phyloP scores from a whole-genome alignment of 2,888 invertebrate genomes.

The Anthophora plumipes region DNA sequence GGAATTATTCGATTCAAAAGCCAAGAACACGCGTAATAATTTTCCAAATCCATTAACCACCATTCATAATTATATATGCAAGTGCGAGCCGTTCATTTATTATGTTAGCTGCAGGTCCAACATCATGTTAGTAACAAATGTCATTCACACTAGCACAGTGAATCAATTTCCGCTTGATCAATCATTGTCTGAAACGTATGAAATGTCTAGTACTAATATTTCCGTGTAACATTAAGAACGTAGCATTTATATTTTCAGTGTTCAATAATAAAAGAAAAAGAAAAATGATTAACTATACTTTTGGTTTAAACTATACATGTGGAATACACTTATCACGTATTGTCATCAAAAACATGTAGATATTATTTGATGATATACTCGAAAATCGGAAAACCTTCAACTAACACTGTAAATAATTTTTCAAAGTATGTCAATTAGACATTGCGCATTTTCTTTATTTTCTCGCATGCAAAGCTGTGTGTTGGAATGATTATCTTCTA shows the following conservation, averaged over 20 bases:
- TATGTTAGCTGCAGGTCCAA: conserved; percentile 6
- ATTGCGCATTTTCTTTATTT: background rate
- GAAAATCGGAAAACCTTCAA: background rate
- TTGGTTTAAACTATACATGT: too few relatives aligned
- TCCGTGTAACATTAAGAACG: background rate
- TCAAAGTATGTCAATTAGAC: conserved; percentile 13
- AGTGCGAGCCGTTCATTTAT: conserved; percentile 39
- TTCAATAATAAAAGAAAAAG: background rate
- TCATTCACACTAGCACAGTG: background rate
- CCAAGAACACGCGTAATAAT: conserved; percentile 32
- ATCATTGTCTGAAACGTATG: conserved; percentile 18
- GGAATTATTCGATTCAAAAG: conserved; percentile 12
- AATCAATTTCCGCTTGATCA: conserved; percentile 38
- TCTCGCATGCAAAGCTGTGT: conserved; percentile 49
- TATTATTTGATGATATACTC: conserved; percentile 12
- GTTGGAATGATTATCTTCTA: conserved; percentile 36
- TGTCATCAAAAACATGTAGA: background rate
- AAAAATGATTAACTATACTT: too few relatives aligned
- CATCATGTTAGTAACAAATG: conserved; percentile 22
- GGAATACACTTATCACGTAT: background rate
- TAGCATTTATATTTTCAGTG: background rate
- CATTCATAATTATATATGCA: conserved; percentile 38
- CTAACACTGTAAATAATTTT: conserved; percentile 18
- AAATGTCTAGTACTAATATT: background rate
- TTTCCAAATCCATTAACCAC: conserved; percentile 46